phyloP scores from a whole-genome alignment of 2,888 invertebrate species.

The Synergus laeviventris region DNA sequence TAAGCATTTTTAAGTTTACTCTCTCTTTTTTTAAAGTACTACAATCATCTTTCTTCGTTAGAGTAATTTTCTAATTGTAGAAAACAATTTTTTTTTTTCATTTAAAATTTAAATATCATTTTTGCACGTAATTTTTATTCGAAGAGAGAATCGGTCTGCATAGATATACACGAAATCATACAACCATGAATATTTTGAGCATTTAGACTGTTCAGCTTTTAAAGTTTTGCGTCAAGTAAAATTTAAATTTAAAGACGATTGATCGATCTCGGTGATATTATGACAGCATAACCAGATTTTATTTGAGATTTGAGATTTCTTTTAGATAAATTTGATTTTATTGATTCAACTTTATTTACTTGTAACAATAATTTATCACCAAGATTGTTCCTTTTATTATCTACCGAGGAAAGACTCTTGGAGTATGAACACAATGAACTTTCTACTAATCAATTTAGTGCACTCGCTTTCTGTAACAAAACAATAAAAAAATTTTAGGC shows the following conservation, averaged over 20 bases:
- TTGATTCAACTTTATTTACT: no score
- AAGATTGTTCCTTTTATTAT: not conserved
- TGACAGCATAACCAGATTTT: not conserved
- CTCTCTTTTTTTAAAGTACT: not conserved
- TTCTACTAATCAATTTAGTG: not conserved
- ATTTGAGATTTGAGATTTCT: not conserved
- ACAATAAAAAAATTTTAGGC: not conserved
- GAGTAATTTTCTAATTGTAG: not conserved
- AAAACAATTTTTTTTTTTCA: not conserved
- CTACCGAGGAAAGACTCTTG: constrained; percentile 26
- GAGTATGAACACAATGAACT: constrained; percentile 18
- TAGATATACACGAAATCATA: constrained; percentile 44
- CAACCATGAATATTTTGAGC: constrained; percentile 52
- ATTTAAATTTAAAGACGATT: not conserved
- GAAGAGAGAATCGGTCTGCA: constrained; percentile 27
- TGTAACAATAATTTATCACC: not conserved
- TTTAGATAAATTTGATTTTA: no score
- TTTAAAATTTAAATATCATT: not conserved
- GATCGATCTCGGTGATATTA: not conserved
- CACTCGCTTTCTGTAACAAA: constrained; percentile 10
- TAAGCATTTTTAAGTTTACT: not conserved
- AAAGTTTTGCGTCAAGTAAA: constrained; percentile 37
- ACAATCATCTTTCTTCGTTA: not conserved
- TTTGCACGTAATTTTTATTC: not conserved
- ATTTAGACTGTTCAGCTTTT: constrained; percentile 49